Base-by-base conservation (phyloP, 2,888 invertebrate genomes). In the Diloba caeruleocephala region DNA sequence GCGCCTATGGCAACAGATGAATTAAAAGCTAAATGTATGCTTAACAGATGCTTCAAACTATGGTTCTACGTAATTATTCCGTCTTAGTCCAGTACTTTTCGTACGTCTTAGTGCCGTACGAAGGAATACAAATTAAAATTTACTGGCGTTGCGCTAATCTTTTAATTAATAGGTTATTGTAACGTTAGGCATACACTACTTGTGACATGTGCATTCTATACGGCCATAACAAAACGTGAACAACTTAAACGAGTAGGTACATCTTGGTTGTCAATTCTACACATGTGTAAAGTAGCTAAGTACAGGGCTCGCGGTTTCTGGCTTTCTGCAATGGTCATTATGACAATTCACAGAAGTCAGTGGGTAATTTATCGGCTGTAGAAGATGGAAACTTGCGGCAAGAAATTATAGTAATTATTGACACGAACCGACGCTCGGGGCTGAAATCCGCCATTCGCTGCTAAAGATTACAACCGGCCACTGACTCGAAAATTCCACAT, bases 341-440 rank as follows among this genome's bases (percentile, higher is more conserved):
- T 79, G 79, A 82, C 82, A 81, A 84, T 92, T 91, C 89, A 90
- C 86, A 87, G 88, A 92, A 91, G 85, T 87, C 85, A 72, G 82
- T 76, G 66, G 61, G 77, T 82, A 87, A 90, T 89, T 88, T 87
- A 89, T 87, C 82, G 82, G 59, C 79, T 78, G 83, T 78, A 80
- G 81, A 81, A 85, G 85, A 86, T 88, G 90, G 83, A 83, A 88
- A 87, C 84, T 76, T 69, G 81, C 75, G 69, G 78, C 74, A 73
- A 78, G 83, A 86, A 90, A 91, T 92, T 76, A 89, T 89, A 88
- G 90, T 91, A 88, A 92, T 92, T 92, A 92, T 89, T 92, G 91
- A 90, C 92, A 91, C 90, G 91, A 88, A 90, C 80, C 72, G 62
- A 68, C 79, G 87, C 84, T 75, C 65, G 72, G 69, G 84, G 86